A percentile compares a stretch with the other conserved stretches of the same genome.
Evolutionary conservation across 1,140 invertebrate genomes (phyloP).

Genomic region (Zaprionus capensis): DNA sequence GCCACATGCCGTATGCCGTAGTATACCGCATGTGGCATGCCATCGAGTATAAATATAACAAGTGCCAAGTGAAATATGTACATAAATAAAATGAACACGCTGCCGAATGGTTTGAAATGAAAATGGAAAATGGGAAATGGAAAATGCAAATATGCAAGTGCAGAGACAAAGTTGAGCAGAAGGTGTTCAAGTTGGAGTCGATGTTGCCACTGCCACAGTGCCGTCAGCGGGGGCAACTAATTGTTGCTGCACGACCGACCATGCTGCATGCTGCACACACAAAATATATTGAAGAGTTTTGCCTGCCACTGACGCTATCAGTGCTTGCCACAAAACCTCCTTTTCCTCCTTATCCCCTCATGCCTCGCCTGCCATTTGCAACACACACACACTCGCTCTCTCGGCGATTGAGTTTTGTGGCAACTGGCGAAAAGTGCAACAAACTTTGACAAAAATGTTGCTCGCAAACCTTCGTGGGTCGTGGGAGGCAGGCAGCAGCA

Average conservation of each 20-base stretch:
- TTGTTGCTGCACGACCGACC: constrained; percentile 13
- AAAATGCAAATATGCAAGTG: constrained; percentile 6
- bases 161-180: constrained; percentile 7
- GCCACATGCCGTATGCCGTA: constrained; percentile 22
- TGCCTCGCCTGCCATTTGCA: not conserved
- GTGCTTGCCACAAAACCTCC: not conserved
- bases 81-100: constrained; percentile 65
- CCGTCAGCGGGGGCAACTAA: constrained; percentile 4
- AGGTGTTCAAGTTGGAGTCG: constrained; percentile 1
- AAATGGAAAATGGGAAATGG: not conserved
- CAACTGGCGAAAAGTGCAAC: constrained; percentile 73
- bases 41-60: constrained; percentile 76
- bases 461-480: constrained; percentile 2
- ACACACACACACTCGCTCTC: not conserved
- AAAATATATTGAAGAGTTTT: not conserved
- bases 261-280: not conserved
- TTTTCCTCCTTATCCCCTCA: too few species aligned
- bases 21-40: constrained; percentile 31
- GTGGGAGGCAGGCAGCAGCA: constrained; percentile 11
- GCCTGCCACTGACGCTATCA: not conserved
- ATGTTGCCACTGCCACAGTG: not conserved
- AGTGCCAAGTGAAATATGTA: constrained; percentile 80
- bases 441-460: constrained; percentile 73
- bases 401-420: constrained; percentile 13
- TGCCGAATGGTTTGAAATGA: constrained; percentile 16